Percentiles rank a stretch among this genome's conserved stretches.
Conservation (phyloP, 1,140 invertebrate genomes). For the Melanaphis sacchari region DNA sequence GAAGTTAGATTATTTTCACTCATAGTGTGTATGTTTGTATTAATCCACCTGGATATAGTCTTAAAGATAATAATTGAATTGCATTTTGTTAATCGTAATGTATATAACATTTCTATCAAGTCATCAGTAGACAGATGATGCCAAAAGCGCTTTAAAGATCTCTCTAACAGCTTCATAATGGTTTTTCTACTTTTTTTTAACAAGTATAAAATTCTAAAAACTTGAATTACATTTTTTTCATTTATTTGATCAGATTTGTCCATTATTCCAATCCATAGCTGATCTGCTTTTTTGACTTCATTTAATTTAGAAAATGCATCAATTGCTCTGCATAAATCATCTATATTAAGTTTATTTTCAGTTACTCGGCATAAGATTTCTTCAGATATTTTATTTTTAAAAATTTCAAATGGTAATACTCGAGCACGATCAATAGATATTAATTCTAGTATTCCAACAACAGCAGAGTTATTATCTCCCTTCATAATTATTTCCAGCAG, state of each 20-base stretch:
- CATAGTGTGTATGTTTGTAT: conserved; percentile 70
- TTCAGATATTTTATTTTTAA: conserved; percentile 62
- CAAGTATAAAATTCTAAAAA: conserved; percentile 69
- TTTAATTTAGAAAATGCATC: conserved; percentile 64
- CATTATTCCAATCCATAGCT: conserved; percentile 74
- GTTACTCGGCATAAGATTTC: conserved; percentile 70
- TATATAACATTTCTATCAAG: conserved; percentile 69
- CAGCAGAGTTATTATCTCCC: conserved; percentile 15
- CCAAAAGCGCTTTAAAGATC: conserved; percentile 69
- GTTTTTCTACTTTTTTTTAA: conserved; percentile 71
- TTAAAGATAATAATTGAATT: conserved; percentile 65
- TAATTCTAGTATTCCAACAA: conserved; percentile 49
- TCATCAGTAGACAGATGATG: conserved; percentile 67
- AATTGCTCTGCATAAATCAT: conserved; percentile 70
- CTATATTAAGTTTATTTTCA: conserved; percentile 70
- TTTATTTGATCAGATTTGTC: conserved; percentile 69
- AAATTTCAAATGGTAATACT: conserved; percentile 33
- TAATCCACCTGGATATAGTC: conserved; percentile 69
- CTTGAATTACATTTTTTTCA: conserved; percentile 67
- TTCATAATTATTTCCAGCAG: conserved; percentile 38
- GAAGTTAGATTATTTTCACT: conserved; percentile 69
- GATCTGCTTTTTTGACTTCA: conserved; percentile 67
- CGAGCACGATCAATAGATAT: conserved; percentile 34
- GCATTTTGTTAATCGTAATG: conserved; percentile 60
- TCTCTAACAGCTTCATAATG: conserved; percentile 71